Evolutionary conservation across 2,797 vertebrate genomes (phyloP), one percentile per base, ranked within the genome.

Genomic region (Melanotaenia trifasciata): DNA sequence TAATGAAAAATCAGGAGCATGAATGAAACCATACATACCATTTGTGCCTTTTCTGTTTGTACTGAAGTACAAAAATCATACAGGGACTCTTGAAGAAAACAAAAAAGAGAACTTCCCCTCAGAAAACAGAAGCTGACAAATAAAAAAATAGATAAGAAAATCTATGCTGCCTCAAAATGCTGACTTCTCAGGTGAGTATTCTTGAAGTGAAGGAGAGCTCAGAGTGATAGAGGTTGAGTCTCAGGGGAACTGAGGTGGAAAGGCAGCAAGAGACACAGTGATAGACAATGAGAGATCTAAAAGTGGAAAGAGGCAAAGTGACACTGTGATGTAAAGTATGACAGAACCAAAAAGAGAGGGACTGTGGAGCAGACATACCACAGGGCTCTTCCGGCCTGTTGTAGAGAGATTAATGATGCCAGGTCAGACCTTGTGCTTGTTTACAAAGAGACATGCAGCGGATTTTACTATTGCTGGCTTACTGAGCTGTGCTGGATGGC

Each of bases 341-440:
- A 63, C 72, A 64, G 66, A 72, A 53, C 61, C 76, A 35, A 73
- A 75, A 75, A 84, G 59, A 82, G 30, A 74, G 64, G 16, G 22
- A 74, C 63, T 77, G 59, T 65, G 43, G 81, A 68, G 43, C 78
- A 82, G 71, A 65, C 26, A n/a, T 4, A 70, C 79, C 82, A 76
- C 65, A 3, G 82, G 74, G 69, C 58, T 64, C 3, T 61, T 62
- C 64, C 45, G 69, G 60, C 59, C 61, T 38, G 47, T 72, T 51
- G 69, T 68, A 45, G 71, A 79, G 73, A 77, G 80, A 88, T 85
- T 87, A 87, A 83, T 83, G 72, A 87, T 63, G 72, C 40, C 40
- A 51, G 89, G 83, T 84, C 76, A 63, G 67, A 80, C 79, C 79
- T 71, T 70, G 8, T 70, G 70, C 83, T 79, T 87, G 81, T 91